Conservation (phyloP, 2,797 vertebrate genomes). For the Coluber constrictor region DNA sequence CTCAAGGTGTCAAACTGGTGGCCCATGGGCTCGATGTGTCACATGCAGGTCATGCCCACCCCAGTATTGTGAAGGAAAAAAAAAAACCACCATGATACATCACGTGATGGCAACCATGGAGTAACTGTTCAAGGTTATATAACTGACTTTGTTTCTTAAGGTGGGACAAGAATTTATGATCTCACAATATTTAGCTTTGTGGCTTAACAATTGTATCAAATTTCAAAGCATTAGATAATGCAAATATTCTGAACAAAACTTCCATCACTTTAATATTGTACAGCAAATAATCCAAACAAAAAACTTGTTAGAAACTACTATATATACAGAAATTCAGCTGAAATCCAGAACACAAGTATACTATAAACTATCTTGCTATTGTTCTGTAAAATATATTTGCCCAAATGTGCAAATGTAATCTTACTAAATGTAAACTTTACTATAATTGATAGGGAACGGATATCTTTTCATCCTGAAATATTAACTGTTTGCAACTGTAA, state of each 20-base stretch:
- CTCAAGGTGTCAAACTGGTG: no score
- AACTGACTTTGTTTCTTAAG: background rate
- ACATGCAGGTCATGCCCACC: no score
- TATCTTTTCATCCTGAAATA: background rate
- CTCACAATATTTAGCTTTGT: background rate
- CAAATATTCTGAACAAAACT: background rate
- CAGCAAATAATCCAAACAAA: background rate
- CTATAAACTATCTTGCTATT: background rate
- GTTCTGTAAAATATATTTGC: background rate
- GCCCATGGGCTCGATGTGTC: no score
- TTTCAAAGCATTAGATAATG: background rate
- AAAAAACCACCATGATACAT: no score
- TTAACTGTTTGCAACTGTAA: background rate
- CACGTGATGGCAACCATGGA: no score
- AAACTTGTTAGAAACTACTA: background rate
- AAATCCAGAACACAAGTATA: background rate
- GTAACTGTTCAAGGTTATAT: background rate
- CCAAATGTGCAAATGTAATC: background rate
- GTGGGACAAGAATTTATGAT: background rate
- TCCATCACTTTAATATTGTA: background rate
- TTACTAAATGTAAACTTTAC: background rate
- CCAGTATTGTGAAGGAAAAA: no score
- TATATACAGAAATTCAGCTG: background rate
- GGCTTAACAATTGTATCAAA: background rate
- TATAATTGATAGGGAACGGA: background rate